Evolutionary conservation across 2,888 invertebrate species (phyloP), one percentile per base, ranked within the genome.

Genomic region (Chydorus sphaericus): DNA sequence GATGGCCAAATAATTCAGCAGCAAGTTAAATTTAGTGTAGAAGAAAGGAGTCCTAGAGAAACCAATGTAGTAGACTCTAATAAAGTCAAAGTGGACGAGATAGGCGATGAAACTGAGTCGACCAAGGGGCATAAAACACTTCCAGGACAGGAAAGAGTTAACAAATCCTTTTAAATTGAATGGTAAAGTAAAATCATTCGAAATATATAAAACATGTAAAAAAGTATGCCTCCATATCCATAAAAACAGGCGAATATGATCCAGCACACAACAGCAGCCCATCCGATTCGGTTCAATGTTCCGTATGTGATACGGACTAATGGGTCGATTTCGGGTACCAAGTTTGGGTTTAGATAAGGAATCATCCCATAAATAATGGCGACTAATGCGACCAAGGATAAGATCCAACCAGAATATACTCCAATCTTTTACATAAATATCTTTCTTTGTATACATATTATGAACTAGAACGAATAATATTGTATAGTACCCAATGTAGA

Each of bases 101-200:
- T 96, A 97, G 33, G 93, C 88, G 70, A 92, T 89, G 73, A 91
- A 97, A 2, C 94, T 91, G 60, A 96, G n/a, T 55, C 93, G 77
- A 65, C 91, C 90, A 53, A 97, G 75, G 0, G 96, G 94, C 64
- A 90, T 78, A 63, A 92, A 78, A 0, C 86, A 81, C 55, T 82
- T 79, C 73, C 87, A 85, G 0, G 88, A 86, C 44, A 97, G 76
- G 52, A 91, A 73, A 0, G 78, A 77, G 73, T 91, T 85, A 54
- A 93, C 74, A 49, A 85, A 77, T n/a, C n/a, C n/a, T n/a, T n/a
- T n/a, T n/a, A n/a, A n/a, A n/a, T n/a, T n/a, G n/a, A n/a, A n/a
- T n/a, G n/a, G n/a, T n/a, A n/a, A n/a, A n/a, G n/a, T n/a, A n/a
- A n/a, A n/a, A n/a, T n/a, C n/a, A n/a, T n/a, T n/a, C n/a, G n/a